Evolutionary conservation across 2,888 invertebrate genomes (phyloP), one percentile per base, ranked within the genome.

Genomic region (Cheiracanthium punctorium): DNA sequence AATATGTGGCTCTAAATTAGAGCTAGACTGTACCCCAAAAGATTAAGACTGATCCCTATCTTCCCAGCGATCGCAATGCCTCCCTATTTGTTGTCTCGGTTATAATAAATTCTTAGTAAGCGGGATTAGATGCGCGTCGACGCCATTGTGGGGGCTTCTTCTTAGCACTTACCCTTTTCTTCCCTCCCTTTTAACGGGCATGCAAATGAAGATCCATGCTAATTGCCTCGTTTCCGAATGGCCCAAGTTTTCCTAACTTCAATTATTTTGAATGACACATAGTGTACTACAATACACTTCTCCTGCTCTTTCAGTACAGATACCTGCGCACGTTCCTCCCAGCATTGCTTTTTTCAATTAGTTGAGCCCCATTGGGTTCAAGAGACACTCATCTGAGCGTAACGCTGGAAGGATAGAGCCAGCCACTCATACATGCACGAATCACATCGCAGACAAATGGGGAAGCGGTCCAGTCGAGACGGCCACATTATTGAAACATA

Each of bases 131-230:
- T 67, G 79, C 79, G 82, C 77, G 48, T 72, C 65, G 82, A 77
- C 77, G 85, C 75, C 85, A 80, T 80, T 80, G 75, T 86, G 32
- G 52, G 80, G 41, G 41, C 43, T 48, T 41, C 37, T 33, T 75
- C 74, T 74, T 80, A 5, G 43, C 48, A 58, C 65, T 72, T 64
- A 64, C 73, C 64, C 52, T 65, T 74, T 75, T 75, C 52, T 69
- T 75, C 76, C 58, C 77, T 70, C 73, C 74, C 52, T 72, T 71
- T 67, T 79, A 73, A 73, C 79, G 75, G 82, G 67, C 76, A 72
- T 82, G 85, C 74, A 86, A 86, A 86, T 86, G 80, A 86, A 86
- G 85, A 86, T 80, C 75, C 85, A 86, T 86, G 85, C 80, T 86
- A 86, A 86, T 86, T 86, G 85, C 80, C 33, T 71, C 80, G 71